These are phyloP conservation scores for Crotalus viridis DNA, from an alignment of 2,113 vertebrate genomes.

Conservation along the genomic window DNA sequence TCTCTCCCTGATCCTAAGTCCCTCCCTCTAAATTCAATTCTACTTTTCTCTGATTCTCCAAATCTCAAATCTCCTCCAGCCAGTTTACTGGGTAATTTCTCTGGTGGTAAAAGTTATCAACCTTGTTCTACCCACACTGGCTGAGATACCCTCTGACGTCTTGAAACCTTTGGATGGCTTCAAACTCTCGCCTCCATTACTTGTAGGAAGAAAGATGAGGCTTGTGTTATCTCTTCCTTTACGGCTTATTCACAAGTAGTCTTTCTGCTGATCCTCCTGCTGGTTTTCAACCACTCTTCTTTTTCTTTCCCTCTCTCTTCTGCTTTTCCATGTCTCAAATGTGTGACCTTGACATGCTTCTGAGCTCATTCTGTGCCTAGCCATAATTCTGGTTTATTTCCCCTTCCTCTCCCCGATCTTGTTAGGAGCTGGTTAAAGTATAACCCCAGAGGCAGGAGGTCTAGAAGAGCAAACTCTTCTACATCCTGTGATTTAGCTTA, in stretches of 20 bases:
- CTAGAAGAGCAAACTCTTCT: not conserved
- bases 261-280: not conserved
- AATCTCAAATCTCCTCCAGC: not conserved
- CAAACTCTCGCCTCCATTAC: not conserved
- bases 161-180: not conserved
- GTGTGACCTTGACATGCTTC: not conserved
- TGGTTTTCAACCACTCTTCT: not conserved
- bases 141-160: not conserved
- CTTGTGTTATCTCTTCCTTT: not conserved
- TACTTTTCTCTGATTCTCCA: not conserved
- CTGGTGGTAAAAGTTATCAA: not conserved
- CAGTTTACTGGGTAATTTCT: not conserved
- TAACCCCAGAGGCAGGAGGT: not conserved
- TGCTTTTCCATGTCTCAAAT: not conserved
- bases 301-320: not conserved
- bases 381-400: not conserved
- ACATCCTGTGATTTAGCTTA: not conserved
- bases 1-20: not conserved
- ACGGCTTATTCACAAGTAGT: not conserved
- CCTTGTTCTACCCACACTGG: not conserved
- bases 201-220: not conserved
- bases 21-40: not conserved
- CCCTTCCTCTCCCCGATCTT: not conserved
- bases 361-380: not conserved
- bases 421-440: not conserved